These are phyloP conservation scores for Aspidoscelis tigris DNA, from an alignment of 2,113 vertebrate species.

Conservation along the genomic window DNA sequence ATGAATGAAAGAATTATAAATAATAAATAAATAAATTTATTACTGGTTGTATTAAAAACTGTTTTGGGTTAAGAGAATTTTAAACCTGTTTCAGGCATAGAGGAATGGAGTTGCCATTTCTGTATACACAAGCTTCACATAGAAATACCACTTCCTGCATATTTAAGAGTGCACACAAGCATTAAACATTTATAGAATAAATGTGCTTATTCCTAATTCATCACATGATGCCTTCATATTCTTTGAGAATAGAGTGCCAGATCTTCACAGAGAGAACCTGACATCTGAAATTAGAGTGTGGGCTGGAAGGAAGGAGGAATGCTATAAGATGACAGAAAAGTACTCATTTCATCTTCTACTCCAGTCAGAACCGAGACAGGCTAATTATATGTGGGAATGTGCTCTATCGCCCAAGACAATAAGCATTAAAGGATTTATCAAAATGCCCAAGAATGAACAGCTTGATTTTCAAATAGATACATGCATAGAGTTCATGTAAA, in stretches of 20 bases:
- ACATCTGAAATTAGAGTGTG: constrained; percentile 60
- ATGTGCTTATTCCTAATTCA: constrained; percentile 31
- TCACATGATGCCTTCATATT: constrained; percentile 10
- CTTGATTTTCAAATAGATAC: constrained; percentile 43
- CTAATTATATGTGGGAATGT: constrained; percentile 61
- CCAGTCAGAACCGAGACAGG: constrained; percentile 57
- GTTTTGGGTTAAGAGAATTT: not conserved
- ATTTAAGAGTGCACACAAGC: constrained; percentile 29
- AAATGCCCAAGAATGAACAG: constrained; percentile 56
- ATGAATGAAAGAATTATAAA: too few species aligned
- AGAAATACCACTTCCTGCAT: constrained; percentile 11
- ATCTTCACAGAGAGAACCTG: constrained; percentile 53
- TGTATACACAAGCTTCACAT: fast-evolving
- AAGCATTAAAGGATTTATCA: constrained; percentile 42
- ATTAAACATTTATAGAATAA: constrained; percentile 20
- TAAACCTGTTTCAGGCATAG: not conserved
- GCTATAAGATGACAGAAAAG: constrained; percentile 65
- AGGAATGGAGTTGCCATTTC: not conserved
- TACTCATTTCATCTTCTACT: constrained; percentile 61
- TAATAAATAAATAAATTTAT: too few species aligned
- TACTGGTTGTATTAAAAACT: not conserved
- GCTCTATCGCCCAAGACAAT: constrained; percentile 46
- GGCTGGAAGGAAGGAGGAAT: constrained; percentile 57
- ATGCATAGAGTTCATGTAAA: constrained; percentile 27
- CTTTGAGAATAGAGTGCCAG: constrained; percentile 35